Conservation (phyloP, 2,888 invertebrate species). For the Melitaea athalia region DNA sequence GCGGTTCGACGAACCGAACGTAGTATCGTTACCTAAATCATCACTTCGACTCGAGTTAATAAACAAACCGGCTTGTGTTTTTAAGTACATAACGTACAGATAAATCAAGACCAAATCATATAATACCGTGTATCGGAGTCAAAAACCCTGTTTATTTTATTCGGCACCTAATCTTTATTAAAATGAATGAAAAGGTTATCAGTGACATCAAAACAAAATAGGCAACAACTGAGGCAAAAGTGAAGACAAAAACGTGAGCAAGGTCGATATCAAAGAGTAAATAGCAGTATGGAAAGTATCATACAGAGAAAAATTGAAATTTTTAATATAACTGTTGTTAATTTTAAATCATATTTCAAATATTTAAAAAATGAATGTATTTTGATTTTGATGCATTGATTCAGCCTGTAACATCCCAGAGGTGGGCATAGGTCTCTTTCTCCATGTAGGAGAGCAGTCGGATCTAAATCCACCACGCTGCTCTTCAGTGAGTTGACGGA, state of each 20-base stretch:
- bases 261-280: constrained; percentile 24
- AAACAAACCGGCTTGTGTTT: constrained; percentile 11
- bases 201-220: constrained; percentile 13
- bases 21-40: constrained; percentile 45
- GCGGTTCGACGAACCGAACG: constrained; percentile 66
- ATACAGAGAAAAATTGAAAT: constrained; percentile 57
- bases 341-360: no score
- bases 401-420: no score
- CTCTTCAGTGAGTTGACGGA: no score
- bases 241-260: constrained; percentile 43
- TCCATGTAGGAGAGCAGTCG: no score
- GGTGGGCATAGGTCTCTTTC: no score
- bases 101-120: no score
- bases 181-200: constrained; percentile 22
- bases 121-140: constrained; percentile 1
- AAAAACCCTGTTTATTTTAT: constrained; percentile 13
- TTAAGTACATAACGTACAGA: not conserved
- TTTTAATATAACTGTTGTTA: no score
- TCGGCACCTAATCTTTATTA: constrained; percentile 2
- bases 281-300: constrained; percentile 57
- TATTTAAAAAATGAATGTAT: no score
- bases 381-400: no score
- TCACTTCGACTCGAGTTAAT: constrained; percentile 30
- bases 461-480: no score
- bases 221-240: constrained; percentile 14